These are phyloP conservation scores for Agonopterix arenella DNA, from an alignment of 2,888 invertebrate genomes.

Conservation along the genomic window DNA sequence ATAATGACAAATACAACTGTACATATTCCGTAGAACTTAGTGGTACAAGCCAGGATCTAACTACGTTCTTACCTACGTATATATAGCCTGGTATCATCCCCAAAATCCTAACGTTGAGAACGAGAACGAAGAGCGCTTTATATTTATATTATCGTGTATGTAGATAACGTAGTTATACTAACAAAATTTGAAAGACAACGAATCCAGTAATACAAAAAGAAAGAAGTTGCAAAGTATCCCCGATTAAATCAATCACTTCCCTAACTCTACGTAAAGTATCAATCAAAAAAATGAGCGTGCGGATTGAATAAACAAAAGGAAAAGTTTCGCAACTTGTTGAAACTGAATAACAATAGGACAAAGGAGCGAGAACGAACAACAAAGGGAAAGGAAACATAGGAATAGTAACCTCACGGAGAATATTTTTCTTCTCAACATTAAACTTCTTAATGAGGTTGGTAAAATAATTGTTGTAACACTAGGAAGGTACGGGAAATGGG, in stretches of 20 bases:
- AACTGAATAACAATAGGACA: slow-evolving; percentile 44
- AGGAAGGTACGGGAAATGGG: slow-evolving; percentile 58
- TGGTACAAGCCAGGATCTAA: too few species aligned
- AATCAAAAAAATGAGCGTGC: slow-evolving; percentile 38
- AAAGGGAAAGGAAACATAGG: slow-evolving; percentile 28
- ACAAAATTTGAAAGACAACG: not conserved
- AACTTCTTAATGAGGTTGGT: slow-evolving; percentile 68
- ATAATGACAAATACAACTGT: too few species aligned
- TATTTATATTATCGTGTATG: too few species aligned
- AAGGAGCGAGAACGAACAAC: slow-evolving; percentile 30
- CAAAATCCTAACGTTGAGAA: too few species aligned
- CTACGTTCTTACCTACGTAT: too few species aligned
- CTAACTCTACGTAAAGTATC: slow-evolving; percentile 37
- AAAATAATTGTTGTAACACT: slow-evolving; percentile 72
- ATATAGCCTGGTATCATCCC: too few species aligned
- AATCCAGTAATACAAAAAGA: slow-evolving; percentile 1
- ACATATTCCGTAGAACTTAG: too few species aligned
- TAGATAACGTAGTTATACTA: too few species aligned
- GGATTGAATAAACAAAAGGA: slow-evolving; percentile 40
- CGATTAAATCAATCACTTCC: slow-evolving; percentile 42
- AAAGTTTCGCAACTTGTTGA: slow-evolving; percentile 36
- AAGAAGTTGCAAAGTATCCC: slow-evolving; percentile 12
- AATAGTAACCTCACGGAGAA: slow-evolving; percentile 42
- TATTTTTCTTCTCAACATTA: slow-evolving; percentile 57
- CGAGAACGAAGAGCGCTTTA: too few species aligned